Evolutionary conservation across 2,113 vertebrate genomes (phyloP).

Genomic region (Odocoileus hemionus): DNA sequence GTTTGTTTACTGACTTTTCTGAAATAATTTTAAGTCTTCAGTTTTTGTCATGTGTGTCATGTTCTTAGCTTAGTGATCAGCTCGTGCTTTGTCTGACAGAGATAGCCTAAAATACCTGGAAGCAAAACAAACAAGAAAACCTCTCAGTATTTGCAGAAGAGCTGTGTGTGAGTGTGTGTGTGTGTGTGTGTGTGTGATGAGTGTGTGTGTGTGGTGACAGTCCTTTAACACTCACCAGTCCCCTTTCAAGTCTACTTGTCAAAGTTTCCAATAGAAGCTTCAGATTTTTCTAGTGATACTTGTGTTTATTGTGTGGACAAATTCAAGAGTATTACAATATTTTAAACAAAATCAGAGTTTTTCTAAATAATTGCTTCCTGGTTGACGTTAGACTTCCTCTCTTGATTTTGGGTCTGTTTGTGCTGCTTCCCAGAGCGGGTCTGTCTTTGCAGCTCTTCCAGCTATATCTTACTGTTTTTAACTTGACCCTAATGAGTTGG

Average conservation of each 20-base stretch:
- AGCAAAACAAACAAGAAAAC: background rate
- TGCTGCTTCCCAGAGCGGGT: background rate
- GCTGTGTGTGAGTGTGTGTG: background rate
- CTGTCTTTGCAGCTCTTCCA: background rate
- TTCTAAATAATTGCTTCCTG: background rate
- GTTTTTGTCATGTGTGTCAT: background rate
- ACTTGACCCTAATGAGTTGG: background rate
- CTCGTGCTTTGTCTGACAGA: background rate
- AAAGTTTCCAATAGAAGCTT: background rate
- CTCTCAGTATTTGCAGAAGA: background rate
- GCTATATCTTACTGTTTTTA: background rate
- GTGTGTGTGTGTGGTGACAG: background rate
- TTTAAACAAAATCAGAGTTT: background rate
- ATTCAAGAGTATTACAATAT: background rate
- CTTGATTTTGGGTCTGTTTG: background rate
- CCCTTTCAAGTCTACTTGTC: background rate
- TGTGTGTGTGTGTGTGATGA: background rate
- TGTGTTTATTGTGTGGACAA: background rate
- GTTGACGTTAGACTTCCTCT: background rate
- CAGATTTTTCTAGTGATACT: background rate
- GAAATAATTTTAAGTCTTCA: background rate
- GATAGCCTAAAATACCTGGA: background rate
- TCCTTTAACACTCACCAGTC: background rate
- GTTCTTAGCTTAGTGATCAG: background rate
- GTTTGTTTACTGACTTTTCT: background rate